phyloP scores from a whole-genome alignment of 2,797 vertebrate genomes.

The Molothrus aeneus region DNA sequence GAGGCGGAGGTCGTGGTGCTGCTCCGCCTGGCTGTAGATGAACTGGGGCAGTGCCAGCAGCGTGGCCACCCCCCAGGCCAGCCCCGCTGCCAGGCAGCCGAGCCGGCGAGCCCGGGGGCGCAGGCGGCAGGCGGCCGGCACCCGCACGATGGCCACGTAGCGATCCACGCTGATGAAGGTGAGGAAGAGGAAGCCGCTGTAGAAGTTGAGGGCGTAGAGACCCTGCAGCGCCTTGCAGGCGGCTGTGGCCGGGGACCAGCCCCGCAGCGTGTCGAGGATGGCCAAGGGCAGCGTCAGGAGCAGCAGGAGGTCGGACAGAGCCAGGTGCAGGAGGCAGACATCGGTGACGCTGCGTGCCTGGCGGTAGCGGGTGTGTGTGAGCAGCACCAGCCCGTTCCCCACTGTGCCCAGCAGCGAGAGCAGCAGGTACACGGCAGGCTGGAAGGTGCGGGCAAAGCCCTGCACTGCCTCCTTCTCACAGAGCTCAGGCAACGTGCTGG shows the following conservation, averaged over 20 bases:
- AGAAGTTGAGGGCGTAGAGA: slow-evolving; percentile 86
- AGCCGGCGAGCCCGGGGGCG: slow-evolving; percentile 49
- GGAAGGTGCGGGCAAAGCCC: slow-evolving; percentile 78
- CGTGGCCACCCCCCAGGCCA: slow-evolving; percentile 79
- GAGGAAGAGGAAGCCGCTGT: slow-evolving; percentile 88
- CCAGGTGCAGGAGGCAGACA: slow-evolving; percentile 87
- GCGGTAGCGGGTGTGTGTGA: slow-evolving; percentile 82
- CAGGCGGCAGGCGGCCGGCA: slow-evolving; percentile 67
- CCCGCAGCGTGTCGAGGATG: slow-evolving; percentile 55
- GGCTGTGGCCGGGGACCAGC: slow-evolving; percentile 73
- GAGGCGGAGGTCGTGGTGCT: background rate
- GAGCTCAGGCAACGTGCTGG: background rate
- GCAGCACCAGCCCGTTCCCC: slow-evolving; percentile 88
- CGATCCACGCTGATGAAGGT: slow-evolving; percentile 91
- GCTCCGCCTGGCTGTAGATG: slow-evolving; percentile 68
- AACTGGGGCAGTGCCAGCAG: slow-evolving; percentile 87
- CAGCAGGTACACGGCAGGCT: slow-evolving; percentile 77
- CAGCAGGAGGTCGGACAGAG: slow-evolving; percentile 87
- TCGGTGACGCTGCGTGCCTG: slow-evolving; percentile 82
- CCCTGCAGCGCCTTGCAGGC: slow-evolving; percentile 80
- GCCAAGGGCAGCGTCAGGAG: slow-evolving; percentile 85
- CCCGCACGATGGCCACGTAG: slow-evolving; percentile 84
- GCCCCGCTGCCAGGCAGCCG: slow-evolving; percentile 64
- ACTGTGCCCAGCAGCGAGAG: slow-evolving; percentile 81
- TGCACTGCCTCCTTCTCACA: slow-evolving; percentile 75